A percentile compares a stretch with the other conserved stretches of the same genome.
phyloP scores from a whole-genome alignment of 2,888 invertebrate genomes.

The Limenitis camilla region DNA sequence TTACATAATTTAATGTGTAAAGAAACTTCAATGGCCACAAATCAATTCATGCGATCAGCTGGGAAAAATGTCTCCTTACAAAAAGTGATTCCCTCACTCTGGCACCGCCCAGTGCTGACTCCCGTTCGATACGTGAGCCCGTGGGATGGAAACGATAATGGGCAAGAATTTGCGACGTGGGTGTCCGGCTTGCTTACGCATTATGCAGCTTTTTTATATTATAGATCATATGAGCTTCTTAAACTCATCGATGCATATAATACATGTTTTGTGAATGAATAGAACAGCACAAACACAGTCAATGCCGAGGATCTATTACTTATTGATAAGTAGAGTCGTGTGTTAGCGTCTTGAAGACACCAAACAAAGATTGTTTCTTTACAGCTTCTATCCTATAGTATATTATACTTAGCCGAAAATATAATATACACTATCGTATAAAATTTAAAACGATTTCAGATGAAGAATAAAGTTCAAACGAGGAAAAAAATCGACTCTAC shows the following conservation, averaged over 20 bases:
- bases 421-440: too few species aligned
- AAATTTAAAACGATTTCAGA: too few species aligned
- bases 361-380: neutral
- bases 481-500: too few species aligned
- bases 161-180: slow-evolving; percentile 61
- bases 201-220: slow-evolving; percentile 57
- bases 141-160: slow-evolving; percentile 61
- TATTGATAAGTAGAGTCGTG: slow-evolving; percentile 14
- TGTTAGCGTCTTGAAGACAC: slow-evolving; percentile 4
- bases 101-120: slow-evolving; percentile 56
- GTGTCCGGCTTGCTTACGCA: slow-evolving; percentile 56
- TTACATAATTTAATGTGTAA: slow-evolving; percentile 14
- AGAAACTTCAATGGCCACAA: slow-evolving; percentile 13
- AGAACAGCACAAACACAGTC: slow-evolving; percentile 46
- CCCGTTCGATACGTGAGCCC: slow-evolving; percentile 63
- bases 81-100: slow-evolving; percentile 49
- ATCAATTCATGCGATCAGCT: slow-evolving; percentile 41
- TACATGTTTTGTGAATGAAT: slow-evolving; percentile 54
- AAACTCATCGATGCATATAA: slow-evolving; percentile 53
- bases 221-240: slow-evolving; percentile 32
- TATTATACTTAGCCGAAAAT: too few species aligned
- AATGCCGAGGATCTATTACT: slow-evolving; percentile 3
- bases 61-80: slow-evolving; percentile 46
- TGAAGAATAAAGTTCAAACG: too few species aligned
- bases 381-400: too few species aligned